Base-by-base conservation (phyloP, 2,797 vertebrate species). In the Emydoidea blandingii region DNA sequence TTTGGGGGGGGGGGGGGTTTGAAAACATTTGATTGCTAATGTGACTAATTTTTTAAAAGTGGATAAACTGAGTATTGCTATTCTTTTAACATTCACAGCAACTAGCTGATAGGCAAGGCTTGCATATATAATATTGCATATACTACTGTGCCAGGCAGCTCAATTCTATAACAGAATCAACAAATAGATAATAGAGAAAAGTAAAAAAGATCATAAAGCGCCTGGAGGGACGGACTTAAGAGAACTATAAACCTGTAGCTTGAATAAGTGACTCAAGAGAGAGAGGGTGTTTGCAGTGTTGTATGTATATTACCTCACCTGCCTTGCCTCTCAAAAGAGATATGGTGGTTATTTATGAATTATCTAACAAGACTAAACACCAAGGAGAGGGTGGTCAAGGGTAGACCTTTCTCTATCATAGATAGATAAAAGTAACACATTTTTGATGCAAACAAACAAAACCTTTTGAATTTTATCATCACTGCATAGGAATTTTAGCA, bases 331-430 rank as follows among this genome's bases (percentile, higher is more conserved):
- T 62, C 19, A 81, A 68, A 21, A 74, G 31, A 50, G 23, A 27
- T 0, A 27, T 11, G 3, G 25, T 8, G 18, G 57, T 15, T 19
- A 16, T 74, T 83, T 1, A 34, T 3, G 53, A 29, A 50, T 27
- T 3, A 23, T 79, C 81, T 52, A 81, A 81, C 79, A 37, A 47
- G 27, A 50, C 37, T 34, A 44, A 93, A 74, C 1, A 6, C 1
- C n/a, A 29, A 83, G n/a, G 54, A 65, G 62, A 59, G 57, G 57
- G 29, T 9, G 1, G 12, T 31, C 57, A 59, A 57, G 23, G 11
- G 27, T 57, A 57, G 11, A 57, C 56, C 27, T 57, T 57, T 57
- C 56, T 12, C 56, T 57, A 8, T 34, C 31, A 59, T 59, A 65
- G 59, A n/a, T 3, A 31, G 29, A 57, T 6, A 29, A 27, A 34